Conservation (phyloP, 2,113 vertebrate species). For the Mystacornis crossleyi region DNA sequence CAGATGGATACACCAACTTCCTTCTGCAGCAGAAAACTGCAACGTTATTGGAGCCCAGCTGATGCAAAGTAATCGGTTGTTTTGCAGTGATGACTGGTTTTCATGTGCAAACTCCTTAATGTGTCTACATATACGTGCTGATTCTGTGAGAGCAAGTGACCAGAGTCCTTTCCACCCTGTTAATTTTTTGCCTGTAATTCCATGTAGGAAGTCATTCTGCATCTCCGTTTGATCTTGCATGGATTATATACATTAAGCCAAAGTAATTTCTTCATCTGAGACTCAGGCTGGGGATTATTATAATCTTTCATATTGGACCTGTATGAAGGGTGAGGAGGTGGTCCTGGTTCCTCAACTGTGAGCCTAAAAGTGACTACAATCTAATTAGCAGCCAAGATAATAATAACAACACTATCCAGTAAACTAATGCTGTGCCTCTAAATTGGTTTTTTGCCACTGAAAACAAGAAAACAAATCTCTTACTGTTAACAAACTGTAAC, state of each 20-base stretch:
- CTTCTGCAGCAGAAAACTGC: neutral
- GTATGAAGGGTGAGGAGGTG: neutral
- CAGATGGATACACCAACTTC: neutral
- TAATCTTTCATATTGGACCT: neutral
- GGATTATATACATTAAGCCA: neutral
- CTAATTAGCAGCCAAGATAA: neutral
- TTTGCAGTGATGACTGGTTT: neutral
- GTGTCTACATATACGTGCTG: neutral
- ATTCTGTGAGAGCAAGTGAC: neutral
- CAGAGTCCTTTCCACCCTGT: neutral
- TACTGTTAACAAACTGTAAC: constrained; percentile 29
- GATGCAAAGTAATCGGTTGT: neutral
- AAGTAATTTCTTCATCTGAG: neutral
- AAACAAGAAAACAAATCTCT: too few species aligned
- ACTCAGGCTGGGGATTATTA: neutral
- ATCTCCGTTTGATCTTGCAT: neutral
- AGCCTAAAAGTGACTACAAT: neutral
- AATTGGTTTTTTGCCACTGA: neutral
- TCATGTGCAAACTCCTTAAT: neutral
- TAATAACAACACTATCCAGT: neutral
- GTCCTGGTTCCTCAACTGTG: neutral
- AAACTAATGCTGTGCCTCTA: neutral
- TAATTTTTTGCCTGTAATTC: neutral
- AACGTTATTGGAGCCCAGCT: neutral
- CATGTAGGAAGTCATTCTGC: neutral